Percentiles rank a stretch among this genome's conserved stretches.
These are phyloP conservation scores for Distichodus sexfasciatus DNA, from an alignment of 2,797 vertebrate species.

Conservation along the genomic window DNA sequence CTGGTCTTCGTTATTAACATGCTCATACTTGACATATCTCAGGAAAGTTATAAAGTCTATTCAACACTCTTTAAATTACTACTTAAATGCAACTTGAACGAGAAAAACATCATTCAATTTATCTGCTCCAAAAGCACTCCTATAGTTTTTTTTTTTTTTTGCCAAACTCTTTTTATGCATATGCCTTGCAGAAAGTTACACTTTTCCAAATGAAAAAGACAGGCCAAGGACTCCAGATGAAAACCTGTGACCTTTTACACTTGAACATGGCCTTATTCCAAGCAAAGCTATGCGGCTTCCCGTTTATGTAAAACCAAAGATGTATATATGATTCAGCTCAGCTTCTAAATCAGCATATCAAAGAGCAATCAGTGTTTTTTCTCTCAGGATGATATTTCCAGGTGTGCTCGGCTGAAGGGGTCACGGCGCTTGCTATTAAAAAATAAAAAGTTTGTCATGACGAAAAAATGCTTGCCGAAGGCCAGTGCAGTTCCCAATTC, in stretches of 20 bases:
- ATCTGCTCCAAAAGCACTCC: not conserved
- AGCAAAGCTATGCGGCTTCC: not conserved
- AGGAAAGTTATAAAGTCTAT: no score
- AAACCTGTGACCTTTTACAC: constrained; percentile 6
- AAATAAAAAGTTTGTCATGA: constrained; percentile 40
- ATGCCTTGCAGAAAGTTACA: not conserved
- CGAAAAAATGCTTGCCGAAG: constrained; percentile 49
- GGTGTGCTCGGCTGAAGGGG: constrained; percentile 34
- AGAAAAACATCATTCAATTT: no score
- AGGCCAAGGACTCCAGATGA: not conserved
- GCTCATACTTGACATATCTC: no score
- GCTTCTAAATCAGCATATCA: constrained; percentile 23
- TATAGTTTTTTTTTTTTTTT: not conserved
- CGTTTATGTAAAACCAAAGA: constrained; percentile 2
- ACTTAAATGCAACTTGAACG: no score
- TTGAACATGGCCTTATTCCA: not conserved
- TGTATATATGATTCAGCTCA: constrained; percentile 8
- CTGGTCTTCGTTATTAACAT: no score
- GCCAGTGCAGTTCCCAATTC: constrained; percentile 38
- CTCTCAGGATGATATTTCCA: constrained; percentile 23
- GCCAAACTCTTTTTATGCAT: not conserved
- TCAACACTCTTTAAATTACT: no score
- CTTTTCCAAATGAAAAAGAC: not conserved
- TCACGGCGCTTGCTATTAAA: constrained; percentile 21
- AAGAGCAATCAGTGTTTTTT: constrained; percentile 10